phyloP scores from a whole-genome alignment of 2,113 vertebrate genomes.

The Spizaetus ornatus region DNA sequence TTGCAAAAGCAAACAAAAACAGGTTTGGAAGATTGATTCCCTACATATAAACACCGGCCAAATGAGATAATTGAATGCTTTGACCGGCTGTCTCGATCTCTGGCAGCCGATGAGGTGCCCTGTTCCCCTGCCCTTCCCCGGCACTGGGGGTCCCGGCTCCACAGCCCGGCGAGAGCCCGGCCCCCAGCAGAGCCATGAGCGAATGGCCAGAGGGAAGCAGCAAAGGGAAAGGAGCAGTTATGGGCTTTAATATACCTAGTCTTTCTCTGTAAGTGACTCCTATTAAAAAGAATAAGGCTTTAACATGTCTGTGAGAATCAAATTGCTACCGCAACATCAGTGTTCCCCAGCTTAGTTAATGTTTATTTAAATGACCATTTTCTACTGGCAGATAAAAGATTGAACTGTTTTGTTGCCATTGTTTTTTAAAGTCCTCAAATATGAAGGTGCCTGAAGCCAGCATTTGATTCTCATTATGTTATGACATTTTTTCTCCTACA shows the following conservation, averaged over 20 bases:
- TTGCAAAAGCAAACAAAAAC: accelerated
- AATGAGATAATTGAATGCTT: accelerated
- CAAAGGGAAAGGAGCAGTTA: not conserved
- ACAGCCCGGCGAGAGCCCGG: not conserved
- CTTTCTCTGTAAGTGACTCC: not conserved
- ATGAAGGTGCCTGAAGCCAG: slow-evolving; percentile 13
- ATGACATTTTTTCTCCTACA: slow-evolving; percentile 34
- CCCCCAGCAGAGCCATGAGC: not conserved
- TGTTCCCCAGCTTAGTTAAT: not conserved
- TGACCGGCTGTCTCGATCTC: accelerated
- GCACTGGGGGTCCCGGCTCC: not conserved
- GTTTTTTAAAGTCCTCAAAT: slow-evolving; percentile 32
- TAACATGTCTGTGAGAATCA: slow-evolving; percentile 1
- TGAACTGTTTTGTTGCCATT: slow-evolving; percentile 36
- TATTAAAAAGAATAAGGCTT: not conserved
- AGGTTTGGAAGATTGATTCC: not conserved
- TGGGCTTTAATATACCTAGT: not conserved
- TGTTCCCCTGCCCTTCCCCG: not conserved
- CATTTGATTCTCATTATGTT: slow-evolving; percentile 66
- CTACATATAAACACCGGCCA: accelerated
- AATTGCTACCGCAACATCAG: not conserved
- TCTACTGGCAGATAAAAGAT: slow-evolving; percentile 4
- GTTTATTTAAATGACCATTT: slow-evolving; percentile 49
- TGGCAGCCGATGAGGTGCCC: not conserved
- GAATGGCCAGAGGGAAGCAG: not conserved